phyloP scores from a whole-genome alignment of 2,797 vertebrate species.

The Philypnodon macrostomus region DNA sequence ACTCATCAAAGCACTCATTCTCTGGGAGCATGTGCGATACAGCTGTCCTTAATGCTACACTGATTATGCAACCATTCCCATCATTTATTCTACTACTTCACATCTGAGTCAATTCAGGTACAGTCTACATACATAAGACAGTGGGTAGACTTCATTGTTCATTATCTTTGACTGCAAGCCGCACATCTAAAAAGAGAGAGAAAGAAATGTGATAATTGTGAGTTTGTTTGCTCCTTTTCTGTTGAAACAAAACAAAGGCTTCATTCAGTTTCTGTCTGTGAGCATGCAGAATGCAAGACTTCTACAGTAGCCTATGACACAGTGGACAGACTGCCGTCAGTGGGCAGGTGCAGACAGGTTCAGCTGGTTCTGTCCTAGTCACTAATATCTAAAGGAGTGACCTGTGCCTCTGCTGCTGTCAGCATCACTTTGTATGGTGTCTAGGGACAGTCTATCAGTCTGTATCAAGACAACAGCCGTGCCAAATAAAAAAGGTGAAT shows the following conservation, averaged over 20 bases:
- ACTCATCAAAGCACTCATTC: too few relatives aligned
- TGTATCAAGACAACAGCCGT: not conserved
- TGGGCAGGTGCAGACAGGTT: slow-evolving; percentile 15
- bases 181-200: slow-evolving; percentile 7
- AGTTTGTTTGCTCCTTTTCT: not conserved
- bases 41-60: slow-evolving; percentile 29
- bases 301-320: not conserved
- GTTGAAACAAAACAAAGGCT: slow-evolving; percentile 1
- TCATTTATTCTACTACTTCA: slow-evolving; percentile 11
- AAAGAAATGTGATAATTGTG: slow-evolving; percentile 4
- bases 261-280: not conserved
- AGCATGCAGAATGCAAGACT: not conserved
- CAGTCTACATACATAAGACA: slow-evolving; percentile 14
- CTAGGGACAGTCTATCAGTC: slow-evolving; percentile 1
- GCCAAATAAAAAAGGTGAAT: not conserved
- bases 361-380: slow-evolving; percentile 14
- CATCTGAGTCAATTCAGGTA: slow-evolving; percentile 10
- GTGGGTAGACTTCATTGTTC: slow-evolving; percentile 31
- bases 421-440: slow-evolving; percentile 6
- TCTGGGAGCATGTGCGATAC: too few relatives aligned
- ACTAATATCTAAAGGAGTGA: slow-evolving; percentile 8
- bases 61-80: slow-evolving; percentile 27
- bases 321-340: slow-evolving; percentile 8
- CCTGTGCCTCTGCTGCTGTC: slow-evolving; percentile 4
- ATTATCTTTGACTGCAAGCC: slow-evolving; percentile 14